phyloP scores from a whole-genome alignment of 2,888 invertebrate species.

The Erebia aethiops region DNA sequence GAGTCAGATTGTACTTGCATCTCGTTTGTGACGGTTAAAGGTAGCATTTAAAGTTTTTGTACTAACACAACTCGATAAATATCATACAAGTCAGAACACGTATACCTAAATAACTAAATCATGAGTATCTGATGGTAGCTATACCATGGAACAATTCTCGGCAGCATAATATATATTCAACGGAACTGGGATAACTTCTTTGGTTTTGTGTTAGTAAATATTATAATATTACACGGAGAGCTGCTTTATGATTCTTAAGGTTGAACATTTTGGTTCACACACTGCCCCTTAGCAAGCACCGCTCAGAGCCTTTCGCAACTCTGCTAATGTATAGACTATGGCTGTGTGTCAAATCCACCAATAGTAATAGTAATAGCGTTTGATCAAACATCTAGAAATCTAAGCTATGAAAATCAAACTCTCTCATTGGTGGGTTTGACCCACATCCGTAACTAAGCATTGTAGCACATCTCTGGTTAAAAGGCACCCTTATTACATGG shows the following conservation, averaged over 20 bases:
- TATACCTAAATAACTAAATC: conserved; percentile 39
- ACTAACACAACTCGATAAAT: conserved; percentile 40
- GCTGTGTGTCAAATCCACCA: too few relatives aligned
- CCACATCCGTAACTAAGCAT: too few relatives aligned
- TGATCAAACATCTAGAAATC: too few relatives aligned
- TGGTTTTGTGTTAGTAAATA: conserved; percentile 41
- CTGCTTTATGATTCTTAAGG: background rate
- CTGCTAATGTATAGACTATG: too few relatives aligned
- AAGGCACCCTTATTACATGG: too few relatives aligned
- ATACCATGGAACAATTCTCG: conserved; percentile 34
- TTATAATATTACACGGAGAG: background rate
- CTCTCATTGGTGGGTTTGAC: too few relatives aligned
- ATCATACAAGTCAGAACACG: conserved; percentile 33
- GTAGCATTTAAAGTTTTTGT: conserved; percentile 39
- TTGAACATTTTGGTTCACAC: background rate
- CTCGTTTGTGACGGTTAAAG: conserved; percentile 35
- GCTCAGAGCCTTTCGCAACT: too few relatives aligned
- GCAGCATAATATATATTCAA: conserved; percentile 23
- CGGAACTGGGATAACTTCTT: conserved; percentile 39
- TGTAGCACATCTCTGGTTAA: too few relatives aligned
- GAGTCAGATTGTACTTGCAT: conserved; percentile 29
- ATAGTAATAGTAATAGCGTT: too few relatives aligned
- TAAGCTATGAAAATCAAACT: too few relatives aligned
- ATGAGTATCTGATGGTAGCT: conserved; percentile 45
- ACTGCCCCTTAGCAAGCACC: background rate